Conservation (phyloP, 2,888 invertebrate genomes). For the Metallyticus violacea region DNA sequence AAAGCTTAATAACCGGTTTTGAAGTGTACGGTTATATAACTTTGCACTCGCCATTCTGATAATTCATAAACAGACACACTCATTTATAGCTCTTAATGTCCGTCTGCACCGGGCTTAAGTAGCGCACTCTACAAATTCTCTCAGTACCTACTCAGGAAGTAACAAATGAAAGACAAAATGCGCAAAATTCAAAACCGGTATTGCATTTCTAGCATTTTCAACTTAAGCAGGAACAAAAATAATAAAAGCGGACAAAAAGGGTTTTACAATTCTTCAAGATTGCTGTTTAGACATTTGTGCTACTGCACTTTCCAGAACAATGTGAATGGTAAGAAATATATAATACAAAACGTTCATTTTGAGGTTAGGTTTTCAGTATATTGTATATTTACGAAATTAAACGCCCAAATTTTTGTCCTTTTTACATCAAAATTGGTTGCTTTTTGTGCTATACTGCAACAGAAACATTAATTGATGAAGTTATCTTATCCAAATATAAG, state of each 20-base stretch:
- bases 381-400: too few relatives aligned
- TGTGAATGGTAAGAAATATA: not conserved
- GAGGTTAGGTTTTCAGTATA: not conserved
- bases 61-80: not conserved
- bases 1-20: not conserved
- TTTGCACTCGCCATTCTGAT: not conserved
- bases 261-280: not conserved
- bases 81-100: too few relatives aligned
- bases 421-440: too few relatives aligned
- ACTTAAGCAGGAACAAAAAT: not conserved
- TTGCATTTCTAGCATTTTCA: not conserved
- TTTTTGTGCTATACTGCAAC: too few relatives aligned
- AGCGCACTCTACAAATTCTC: not conserved
- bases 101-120: not conserved
- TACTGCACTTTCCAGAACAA: not conserved
- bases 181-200: not conserved
- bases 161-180: not conserved
- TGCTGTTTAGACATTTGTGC: not conserved
- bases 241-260: not conserved
- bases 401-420: too few relatives aligned
- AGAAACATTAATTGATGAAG: too few relatives aligned
- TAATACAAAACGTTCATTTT: not conserved
- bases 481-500: too few relatives aligned
- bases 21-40: not conserved
- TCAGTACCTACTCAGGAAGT: not conserved